Conservation (phyloP, 1,140 invertebrate genomes). For the Drosophila melanogaster region DNA sequence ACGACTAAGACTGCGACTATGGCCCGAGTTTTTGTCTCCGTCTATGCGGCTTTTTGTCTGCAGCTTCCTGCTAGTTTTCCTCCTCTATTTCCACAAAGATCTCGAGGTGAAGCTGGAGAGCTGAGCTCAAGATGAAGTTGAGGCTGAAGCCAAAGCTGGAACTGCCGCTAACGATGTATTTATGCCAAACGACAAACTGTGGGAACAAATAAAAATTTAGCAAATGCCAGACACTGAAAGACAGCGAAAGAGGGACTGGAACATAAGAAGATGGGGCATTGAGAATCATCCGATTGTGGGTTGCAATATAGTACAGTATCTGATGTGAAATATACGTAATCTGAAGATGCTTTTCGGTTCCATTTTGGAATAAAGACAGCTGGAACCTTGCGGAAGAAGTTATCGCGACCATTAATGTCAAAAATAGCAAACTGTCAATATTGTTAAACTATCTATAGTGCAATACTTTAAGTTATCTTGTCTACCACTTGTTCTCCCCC, state of each 20-base stretch:
- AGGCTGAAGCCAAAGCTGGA: constrained; percentile 30
- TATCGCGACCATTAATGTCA: constrained; percentile 70
- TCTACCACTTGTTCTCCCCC: neutral
- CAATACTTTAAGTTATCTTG: constrained; percentile 47
- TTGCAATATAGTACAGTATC: constrained; percentile 4
- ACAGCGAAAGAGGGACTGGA: constrained; percentile 12
- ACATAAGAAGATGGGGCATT: constrained; percentile 20
- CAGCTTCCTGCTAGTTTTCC: constrained; percentile 70
- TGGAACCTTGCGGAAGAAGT: constrained; percentile 43
- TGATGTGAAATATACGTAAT: neutral
- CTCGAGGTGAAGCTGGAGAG: constrained; percentile 45
- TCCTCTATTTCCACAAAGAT: constrained; percentile 6
- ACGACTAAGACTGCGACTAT: constrained; percentile 49
- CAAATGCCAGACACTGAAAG: constrained; percentile 57
- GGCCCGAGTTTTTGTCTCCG: constrained; percentile 45
- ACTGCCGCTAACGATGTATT: constrained; percentile 77
- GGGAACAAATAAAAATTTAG: constrained; percentile 82
- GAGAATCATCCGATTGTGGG: constrained; percentile 38
- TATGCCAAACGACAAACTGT: constrained; percentile 82
- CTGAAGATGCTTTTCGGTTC: neutral
- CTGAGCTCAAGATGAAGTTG: constrained; percentile 28
- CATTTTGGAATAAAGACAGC: neutral
- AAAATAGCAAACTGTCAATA: constrained; percentile 72
- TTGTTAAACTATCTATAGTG: constrained; percentile 67
- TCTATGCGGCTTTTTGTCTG: constrained; percentile 69